phyloP scores from a whole-genome alignment of 1,140 invertebrate species.

The Drosophila navojoa region DNA sequence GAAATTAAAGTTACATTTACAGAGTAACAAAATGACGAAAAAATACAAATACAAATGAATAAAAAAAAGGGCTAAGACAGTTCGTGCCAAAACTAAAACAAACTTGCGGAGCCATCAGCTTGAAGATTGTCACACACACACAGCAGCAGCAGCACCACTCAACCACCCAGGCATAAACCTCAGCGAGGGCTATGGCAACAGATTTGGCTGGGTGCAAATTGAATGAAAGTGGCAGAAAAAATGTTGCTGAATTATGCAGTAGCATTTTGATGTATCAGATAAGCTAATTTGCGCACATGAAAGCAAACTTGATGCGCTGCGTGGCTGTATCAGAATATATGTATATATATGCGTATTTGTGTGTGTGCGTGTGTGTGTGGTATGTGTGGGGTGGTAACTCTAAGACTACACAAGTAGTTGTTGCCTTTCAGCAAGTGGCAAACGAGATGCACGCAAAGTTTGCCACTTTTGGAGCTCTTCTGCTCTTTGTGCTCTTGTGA shows the following conservation, averaged over 20 bases:
- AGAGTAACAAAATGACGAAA: slow-evolving; percentile 25
- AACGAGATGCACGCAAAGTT: slow-evolving; percentile 46
- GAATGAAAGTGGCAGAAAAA: slow-evolving; percentile 83
- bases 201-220: slow-evolving; percentile 73
- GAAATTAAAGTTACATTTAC: slow-evolving; percentile 69
- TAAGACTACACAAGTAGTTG: slow-evolving; percentile 33
- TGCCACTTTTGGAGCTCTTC: slow-evolving; percentile 38
- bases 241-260: slow-evolving; percentile 80
- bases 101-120: slow-evolving; percentile 12
- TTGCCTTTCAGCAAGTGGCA: slow-evolving; percentile 41
- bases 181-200: slow-evolving; percentile 29
- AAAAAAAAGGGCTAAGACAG: slow-evolving; percentile 25
- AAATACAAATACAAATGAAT: no score
- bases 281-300: slow-evolving; percentile 77
- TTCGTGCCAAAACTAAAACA: slow-evolving; percentile 10
- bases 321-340: no score
- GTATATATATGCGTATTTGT: neutral
- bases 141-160: slow-evolving; percentile 3
- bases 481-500: slow-evolving; percentile 21
- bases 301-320: slow-evolving; percentile 33
- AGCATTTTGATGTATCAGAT: slow-evolving; percentile 73
- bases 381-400: slow-evolving; percentile 24
- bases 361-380: neutral
- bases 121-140: neutral
- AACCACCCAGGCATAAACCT: slow-evolving; percentile 33